Conservation (phyloP, 2,888 invertebrate species). For the Sycophila texana region DNA sequence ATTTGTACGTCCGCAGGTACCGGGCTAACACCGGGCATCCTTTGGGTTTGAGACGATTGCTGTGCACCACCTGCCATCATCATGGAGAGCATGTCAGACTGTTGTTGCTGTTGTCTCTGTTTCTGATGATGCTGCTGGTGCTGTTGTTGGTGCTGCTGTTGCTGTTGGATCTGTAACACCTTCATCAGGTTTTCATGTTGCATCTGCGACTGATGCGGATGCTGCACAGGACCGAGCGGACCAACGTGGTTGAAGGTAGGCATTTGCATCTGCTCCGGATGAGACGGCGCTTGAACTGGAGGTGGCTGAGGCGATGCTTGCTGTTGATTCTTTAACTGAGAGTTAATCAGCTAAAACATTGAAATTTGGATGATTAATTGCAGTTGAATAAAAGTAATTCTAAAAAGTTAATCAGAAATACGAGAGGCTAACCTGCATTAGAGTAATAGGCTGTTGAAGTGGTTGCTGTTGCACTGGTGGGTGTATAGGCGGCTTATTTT, state of each 20-base stretch:
- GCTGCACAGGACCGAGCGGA: constrained; percentile 71
- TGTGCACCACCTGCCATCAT: constrained; percentile 77
- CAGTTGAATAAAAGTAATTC: background rate
- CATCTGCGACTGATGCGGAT: constrained; percentile 73
- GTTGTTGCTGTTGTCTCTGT: constrained; percentile 69
- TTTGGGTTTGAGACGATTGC: constrained; percentile 65
- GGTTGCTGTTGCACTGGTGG: constrained; percentile 37
- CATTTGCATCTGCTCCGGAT: constrained; percentile 59
- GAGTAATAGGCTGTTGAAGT: constrained; percentile 62
- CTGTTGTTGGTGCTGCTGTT: constrained; percentile 71
- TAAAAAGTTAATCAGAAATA: too few relatives aligned
- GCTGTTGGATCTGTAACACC: constrained; percentile 77
- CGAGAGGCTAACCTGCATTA: constrained; percentile 76
- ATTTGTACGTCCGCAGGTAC: constrained; percentile 75
- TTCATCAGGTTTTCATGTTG: constrained; percentile 76
- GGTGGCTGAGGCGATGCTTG: constrained; percentile 62
- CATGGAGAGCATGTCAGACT: constrained; percentile 77
- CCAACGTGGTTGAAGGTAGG: constrained; percentile 70
- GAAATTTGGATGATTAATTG: constrained; percentile 1
- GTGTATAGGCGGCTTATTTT: constrained; percentile 77
- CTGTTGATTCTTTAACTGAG: constrained; percentile 66
- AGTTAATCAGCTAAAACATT: constrained; percentile 65
- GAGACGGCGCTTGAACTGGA: constrained; percentile 51
- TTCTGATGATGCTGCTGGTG: constrained; percentile 66
- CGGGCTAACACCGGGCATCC: constrained; percentile 77